Conservation (phyloP, 2,888 invertebrate species). For the Macrosiphum euphorbiae region DNA sequence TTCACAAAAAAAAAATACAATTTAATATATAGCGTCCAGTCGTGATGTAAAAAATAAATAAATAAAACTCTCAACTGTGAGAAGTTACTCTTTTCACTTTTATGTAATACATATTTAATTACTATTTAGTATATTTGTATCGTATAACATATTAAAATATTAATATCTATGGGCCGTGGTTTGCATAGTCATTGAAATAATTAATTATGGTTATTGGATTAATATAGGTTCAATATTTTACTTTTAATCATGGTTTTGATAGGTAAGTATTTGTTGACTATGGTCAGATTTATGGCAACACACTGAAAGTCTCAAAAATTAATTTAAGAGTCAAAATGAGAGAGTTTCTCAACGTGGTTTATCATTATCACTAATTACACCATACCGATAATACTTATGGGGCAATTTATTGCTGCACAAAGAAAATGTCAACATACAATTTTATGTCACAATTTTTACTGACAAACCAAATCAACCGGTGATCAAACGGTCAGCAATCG, state of each 20-base stretch:
- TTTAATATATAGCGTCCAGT: not conserved
- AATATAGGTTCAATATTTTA: not conserved
- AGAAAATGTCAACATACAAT: not conserved
- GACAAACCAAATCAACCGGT: not conserved
- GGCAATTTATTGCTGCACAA: not conserved
- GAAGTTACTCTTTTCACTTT: not conserved
- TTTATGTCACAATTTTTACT: accelerated
- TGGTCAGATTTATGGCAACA: not conserved
- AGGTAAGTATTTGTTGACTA: not conserved
- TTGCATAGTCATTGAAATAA: not conserved
- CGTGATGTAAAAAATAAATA: not conserved
- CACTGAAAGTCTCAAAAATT: not conserved
- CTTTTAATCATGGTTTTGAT: not conserved
- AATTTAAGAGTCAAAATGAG: not conserved
- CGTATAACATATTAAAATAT: not conserved
- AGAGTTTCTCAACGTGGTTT: not conserved
- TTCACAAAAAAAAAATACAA: not conserved
- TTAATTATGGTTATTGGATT: not conserved
- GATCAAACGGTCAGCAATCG: no score
- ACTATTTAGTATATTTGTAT: not conserved
- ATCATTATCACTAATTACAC: not conserved
- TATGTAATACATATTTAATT: not conserved
- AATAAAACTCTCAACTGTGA: not conserved
- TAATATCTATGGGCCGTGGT: not conserved
- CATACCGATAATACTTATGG: not conserved